Evolutionary conservation across 2,113 vertebrate species (phyloP), one percentile per base, ranked within the genome.

Genomic region (Actenoides lindsayi): DNA sequence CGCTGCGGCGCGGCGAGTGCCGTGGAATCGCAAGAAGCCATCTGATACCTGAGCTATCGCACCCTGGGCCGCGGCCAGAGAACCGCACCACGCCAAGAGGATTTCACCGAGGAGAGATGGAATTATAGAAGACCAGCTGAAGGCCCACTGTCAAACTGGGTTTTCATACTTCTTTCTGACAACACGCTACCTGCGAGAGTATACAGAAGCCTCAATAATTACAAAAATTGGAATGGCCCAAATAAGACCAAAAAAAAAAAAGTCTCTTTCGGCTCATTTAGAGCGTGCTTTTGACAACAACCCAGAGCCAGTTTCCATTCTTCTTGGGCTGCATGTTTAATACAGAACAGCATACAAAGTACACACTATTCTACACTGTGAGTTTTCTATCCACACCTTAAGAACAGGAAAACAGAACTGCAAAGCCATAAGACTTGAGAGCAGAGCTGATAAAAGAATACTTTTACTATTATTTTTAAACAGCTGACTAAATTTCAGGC

Each of bases 71-170:
- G 23, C 54, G 92, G 96, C 96, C 95, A 96, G 83, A 17, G 62
- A 94, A 42, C 86, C 89, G 46, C 76, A 30, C 81, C 89, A 46
- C 16, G 80, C 91, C 96, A 92, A 89, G 84, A 94, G 95, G 92
- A 89, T 91, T 95, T 94, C n/a, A 50, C 57, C 73, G 95, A 92
- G 94, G 80, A 94, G 93, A 89, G 65, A 19, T 64, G 83, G 90
- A 93, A 93, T 93, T 90, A 71, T 37, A 91, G n/a, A 95, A 89
- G 73, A 68, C 69, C 75, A 84, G 74, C 77, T 77, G 30, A 94
- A 92, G 87, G 89, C 53, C 57, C 39, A 73, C 44, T 50, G n/a
- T 76, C 83, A 91, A 94, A 75, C 42, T 35, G 41, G 18, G 7
- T 37, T 79, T 73, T 48, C 65, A n/a, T 41, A 39, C 57, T 85